Evolutionary conservation across 2,888 invertebrate species (phyloP).

Genomic region (Sympetrum striolatum): DNA sequence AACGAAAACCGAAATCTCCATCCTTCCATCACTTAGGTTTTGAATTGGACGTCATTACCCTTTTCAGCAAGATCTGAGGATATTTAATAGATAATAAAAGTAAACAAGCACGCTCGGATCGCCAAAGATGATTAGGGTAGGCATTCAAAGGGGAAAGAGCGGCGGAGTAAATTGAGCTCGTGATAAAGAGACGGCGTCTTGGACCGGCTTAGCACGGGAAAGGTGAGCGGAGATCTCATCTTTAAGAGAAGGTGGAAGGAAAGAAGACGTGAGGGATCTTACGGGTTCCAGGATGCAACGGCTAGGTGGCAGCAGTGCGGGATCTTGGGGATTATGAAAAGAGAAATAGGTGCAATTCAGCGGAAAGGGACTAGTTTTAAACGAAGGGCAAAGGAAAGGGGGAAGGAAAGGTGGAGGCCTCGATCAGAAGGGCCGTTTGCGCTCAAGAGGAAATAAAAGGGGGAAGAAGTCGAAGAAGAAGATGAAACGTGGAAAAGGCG

Average conservation of each 20-base stretch:
- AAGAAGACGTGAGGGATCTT: neutral
- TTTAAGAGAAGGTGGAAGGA: neutral
- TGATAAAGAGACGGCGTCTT: neutral
- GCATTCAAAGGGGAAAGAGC: neutral
- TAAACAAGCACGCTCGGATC: too few species aligned
- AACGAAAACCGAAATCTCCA: too few species aligned
- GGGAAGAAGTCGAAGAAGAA: neutral
- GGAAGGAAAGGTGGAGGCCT: neutral
- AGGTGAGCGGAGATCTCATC: neutral
- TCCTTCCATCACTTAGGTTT: too few species aligned
- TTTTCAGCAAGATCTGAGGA: too few species aligned
- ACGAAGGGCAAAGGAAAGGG: neutral
- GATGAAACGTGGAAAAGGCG: neutral
- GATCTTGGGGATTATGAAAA: neutral
- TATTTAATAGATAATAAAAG: too few species aligned
- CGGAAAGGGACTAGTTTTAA: neutral
- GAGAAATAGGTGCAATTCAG: neutral
- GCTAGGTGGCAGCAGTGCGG: neutral
- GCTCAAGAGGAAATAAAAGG: neutral
- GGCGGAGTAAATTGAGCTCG: neutral
- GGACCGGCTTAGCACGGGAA: too few species aligned
- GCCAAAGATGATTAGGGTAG: too few species aligned
- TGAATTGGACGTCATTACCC: too few species aligned
- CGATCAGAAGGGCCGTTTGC: too few species aligned
- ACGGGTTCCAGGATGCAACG: neutral